Evolutionary conservation across 2,888 invertebrate genomes (phyloP), one percentile per base, ranked within the genome.

Genomic region (Pollenia griseotomentosa): DNA sequence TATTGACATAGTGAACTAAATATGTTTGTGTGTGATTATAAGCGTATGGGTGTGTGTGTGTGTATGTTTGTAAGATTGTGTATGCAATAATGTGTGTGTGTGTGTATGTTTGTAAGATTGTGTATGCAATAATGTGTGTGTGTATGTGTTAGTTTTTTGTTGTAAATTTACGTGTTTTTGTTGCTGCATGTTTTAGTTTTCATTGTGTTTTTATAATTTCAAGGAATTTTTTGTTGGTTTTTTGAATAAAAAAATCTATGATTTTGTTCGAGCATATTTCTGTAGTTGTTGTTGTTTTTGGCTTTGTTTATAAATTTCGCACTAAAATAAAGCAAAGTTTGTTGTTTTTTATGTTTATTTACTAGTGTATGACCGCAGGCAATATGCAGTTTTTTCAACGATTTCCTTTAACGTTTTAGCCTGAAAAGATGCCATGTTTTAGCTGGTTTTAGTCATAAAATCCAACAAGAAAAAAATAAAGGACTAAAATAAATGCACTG

Each of bases 1-100:
- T 87, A 87, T 87, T 87, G 87, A 87, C 87, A 87, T 46, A 87
- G 81, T 87, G 81, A 84, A 80, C 87, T 81, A 87, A 84, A 81
- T 84, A 80, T 42, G 63, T 68, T 2, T 78, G 6, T 57, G 7
- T n/a, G 10, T 44, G 9, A 12, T 42, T 23, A 23, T 42, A 11
- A 48, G 19, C 57, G 48, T 51, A 46, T 61, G 51, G 55, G 44
- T 77, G 16, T 8, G 46, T 80, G 16, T 61, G 19, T 46, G 42
- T 57, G 5, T 44, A 3, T 23, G 23, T 33, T 7, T 55, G 63
- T 61, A 59, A 14, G 59, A 44, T 23, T 33, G 14, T 40, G 66
- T 16, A 53, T 40, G 11, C 10, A 55, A 19, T 9, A 44, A 46
- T 73, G 9, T 46, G 14, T 42, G 44, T 42, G 44, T 33, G 19